Evolutionary conservation across 2,888 invertebrate genomes (phyloP).

Genomic region (Leucania comma): DNA sequence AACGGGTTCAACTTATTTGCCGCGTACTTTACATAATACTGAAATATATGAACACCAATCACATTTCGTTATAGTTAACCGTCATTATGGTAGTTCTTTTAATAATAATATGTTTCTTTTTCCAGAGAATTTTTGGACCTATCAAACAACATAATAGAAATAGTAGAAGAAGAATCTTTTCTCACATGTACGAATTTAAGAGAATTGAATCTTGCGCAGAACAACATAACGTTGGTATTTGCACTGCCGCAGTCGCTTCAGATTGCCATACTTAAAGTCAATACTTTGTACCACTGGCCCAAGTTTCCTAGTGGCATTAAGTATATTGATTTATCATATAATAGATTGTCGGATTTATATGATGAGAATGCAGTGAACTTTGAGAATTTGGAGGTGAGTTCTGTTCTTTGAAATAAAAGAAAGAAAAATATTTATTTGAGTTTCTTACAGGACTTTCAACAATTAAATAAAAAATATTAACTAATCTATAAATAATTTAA

Average conservation of each 20-base stretch:
- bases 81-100: too few species aligned
- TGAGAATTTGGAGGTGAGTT: conserved; percentile 84
- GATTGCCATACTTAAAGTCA: conserved; percentile 83
- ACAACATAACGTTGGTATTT: conserved; percentile 85
- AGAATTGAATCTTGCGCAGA: conserved; percentile 86
- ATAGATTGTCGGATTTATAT: conserved; percentile 81
- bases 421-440: too few species aligned
- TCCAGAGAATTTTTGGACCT: conserved; percentile 86
- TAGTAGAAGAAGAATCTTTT: conserved; percentile 84
- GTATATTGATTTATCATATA: conserved; percentile 85
- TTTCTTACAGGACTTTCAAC: too few species aligned
- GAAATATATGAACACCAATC: too few species aligned
- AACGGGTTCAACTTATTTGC: too few species aligned
- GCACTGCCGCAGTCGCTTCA: conserved; percentile 82
- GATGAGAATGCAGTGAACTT: conserved; percentile 78
- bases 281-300: conserved; percentile 86
- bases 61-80: too few species aligned
- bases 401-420: too few species aligned
- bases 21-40: too few species aligned
- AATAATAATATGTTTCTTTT: conserved; percentile 33
- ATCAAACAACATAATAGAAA: conserved; percentile 86
- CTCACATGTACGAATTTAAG: conserved; percentile 79
- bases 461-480: too few species aligned
- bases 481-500: too few species aligned
- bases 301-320: conserved; percentile 83